Conservation (phyloP, 1,140 invertebrate genomes). For the Ylistrum balloti region DNA sequence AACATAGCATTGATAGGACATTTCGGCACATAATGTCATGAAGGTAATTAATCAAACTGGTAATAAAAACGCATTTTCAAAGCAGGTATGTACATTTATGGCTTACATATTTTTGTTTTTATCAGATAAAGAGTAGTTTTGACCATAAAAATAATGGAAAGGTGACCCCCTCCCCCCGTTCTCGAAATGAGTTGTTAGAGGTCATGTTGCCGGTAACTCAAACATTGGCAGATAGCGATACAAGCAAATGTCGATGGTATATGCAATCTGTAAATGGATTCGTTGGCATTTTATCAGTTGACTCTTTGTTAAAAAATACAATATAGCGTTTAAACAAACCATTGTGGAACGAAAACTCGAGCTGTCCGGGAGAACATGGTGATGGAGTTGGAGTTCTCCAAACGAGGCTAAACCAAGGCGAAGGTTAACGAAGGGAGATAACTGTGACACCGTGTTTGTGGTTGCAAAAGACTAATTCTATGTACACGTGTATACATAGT, state of each 20-base stretch:
- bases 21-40: too few relatives aligned
- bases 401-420: slow-evolving; percentile 63
- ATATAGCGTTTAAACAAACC: slow-evolving; percentile 61
- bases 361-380: slow-evolving; percentile 72
- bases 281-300: neutral
- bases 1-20: too few relatives aligned
- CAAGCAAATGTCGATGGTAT: neutral
- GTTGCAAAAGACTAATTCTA: too few relatives aligned
- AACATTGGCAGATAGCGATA: too few relatives aligned
- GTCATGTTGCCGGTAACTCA: neutral
- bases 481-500: too few relatives aligned
- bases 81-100: too few relatives aligned
- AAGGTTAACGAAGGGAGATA: slow-evolving; percentile 42
- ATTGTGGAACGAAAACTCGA: slow-evolving; percentile 67
- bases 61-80: too few relatives aligned
- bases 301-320: neutral
- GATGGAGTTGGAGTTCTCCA: slow-evolving; percentile 60
- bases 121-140: too few relatives aligned
- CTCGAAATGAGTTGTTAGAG: neutral
- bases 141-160: neutral
- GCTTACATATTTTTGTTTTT: too few relatives aligned
- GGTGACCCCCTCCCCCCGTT: slow-evolving; percentile 36
- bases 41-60: too few relatives aligned
- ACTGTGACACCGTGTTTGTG: neutral
- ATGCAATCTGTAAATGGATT: neutral